Conservation (phyloP, 2,888 invertebrate genomes). For the Ypsolopha sequella region DNA sequence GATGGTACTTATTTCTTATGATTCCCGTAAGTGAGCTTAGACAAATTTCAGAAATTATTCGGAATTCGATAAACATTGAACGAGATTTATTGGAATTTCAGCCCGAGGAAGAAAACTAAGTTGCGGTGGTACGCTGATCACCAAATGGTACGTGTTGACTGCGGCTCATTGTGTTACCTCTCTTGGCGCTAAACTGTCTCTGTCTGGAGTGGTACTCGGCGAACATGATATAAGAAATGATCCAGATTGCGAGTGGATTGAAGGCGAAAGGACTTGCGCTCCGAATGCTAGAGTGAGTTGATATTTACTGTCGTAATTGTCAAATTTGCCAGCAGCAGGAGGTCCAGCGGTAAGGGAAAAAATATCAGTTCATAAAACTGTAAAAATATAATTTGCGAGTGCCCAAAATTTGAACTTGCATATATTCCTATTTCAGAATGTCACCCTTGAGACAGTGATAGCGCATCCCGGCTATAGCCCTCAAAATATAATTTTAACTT, state of each 20-base stretch:
- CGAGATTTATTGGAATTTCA: conserved; percentile 13
- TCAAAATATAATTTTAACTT: too few species aligned
- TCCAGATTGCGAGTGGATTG: conserved; percentile 47
- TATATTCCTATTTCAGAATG: too few species aligned
- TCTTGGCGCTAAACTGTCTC: conserved; percentile 43
- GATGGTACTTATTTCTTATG: conserved; percentile 80
- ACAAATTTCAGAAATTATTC: not conserved
- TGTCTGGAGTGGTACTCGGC: conserved; percentile 71
- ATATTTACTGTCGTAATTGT: not conserved
- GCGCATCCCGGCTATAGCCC: too few species aligned
- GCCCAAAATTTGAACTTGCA: too few species aligned
- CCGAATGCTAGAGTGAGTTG: conserved; percentile 27
- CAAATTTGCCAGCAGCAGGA: not conserved
- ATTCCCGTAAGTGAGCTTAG: conserved; percentile 28
- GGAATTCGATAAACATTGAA: not conserved
- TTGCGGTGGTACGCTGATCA: conserved; percentile 69
- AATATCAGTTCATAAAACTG: not conserved
- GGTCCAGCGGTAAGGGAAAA: too few species aligned
- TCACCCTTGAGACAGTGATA: too few species aligned
- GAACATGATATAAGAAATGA: conserved; percentile 65
- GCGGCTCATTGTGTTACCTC: conserved; percentile 73
- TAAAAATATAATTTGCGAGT: too few species aligned
- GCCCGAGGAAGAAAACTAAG: conserved; percentile 39
- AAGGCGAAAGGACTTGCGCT: conserved; percentile 38
- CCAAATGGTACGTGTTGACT: conserved; percentile 64